Conservation (phyloP, 2,113 vertebrate genomes). For the Noctilio leporinus region DNA sequence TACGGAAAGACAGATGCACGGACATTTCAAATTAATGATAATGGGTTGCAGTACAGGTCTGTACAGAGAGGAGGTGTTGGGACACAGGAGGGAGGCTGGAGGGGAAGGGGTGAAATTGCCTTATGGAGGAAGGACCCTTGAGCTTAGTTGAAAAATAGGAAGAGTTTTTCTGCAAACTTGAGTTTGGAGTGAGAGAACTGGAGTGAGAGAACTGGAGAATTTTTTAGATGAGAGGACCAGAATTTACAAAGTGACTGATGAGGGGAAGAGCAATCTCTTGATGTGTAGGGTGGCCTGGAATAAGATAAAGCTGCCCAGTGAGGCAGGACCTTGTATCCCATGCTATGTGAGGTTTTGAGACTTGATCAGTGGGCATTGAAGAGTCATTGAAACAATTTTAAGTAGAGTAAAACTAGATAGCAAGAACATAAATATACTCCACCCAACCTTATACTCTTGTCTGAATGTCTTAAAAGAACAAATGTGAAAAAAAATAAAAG, state of each 20-base stretch:
- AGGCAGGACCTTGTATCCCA: background rate
- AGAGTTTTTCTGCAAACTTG: background rate
- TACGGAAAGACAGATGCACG: background rate
- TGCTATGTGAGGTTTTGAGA: background rate
- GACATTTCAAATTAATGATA: background rate
- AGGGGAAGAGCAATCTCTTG: background rate
- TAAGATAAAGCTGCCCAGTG: background rate
- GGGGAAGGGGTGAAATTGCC: background rate
- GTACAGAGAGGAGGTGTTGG: background rate
- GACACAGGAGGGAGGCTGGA: background rate
- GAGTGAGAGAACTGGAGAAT: background rate
- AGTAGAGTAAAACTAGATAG: background rate
- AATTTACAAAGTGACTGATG: background rate
- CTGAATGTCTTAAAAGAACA: conserved; percentile 10
- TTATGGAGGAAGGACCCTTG: background rate
- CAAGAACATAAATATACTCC: background rate
- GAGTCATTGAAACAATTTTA: background rate
- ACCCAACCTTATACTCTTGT: background rate
- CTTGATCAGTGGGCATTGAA: background rate
- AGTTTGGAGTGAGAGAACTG: background rate
- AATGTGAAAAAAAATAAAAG: background rate
- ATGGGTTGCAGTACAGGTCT: background rate
- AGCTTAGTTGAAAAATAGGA: background rate
- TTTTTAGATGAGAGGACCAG: background rate
- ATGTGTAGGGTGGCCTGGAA: background rate